Conservation (phyloP, 2,113 vertebrate genomes). For the Syngnathus scovelli region DNA sequence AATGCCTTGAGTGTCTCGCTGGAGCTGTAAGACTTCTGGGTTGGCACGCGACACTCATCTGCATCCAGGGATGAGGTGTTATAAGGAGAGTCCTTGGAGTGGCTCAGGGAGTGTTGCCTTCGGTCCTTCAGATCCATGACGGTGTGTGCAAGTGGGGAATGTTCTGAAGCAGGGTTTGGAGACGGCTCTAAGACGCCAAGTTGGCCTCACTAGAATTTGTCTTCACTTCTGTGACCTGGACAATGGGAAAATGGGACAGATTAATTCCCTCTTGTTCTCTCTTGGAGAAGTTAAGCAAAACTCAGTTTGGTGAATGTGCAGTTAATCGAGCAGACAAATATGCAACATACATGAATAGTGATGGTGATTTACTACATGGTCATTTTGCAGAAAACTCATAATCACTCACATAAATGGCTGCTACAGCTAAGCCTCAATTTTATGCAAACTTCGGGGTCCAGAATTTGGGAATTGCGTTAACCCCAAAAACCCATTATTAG, state of each 20-base stretch:
- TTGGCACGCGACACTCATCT: slow-evolving; percentile 90
- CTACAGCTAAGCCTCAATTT: too few relatives aligned
- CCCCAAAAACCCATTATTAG: too few relatives aligned
- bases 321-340: slow-evolving; percentile 49
- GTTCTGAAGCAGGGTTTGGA: slow-evolving; percentile 19
- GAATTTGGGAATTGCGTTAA: too few relatives aligned
- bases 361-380: neutral
- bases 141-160: neutral
- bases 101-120: slow-evolving; percentile 86
- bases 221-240: slow-evolving; percentile 64
- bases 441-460: too few relatives aligned
- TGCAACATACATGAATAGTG: slow-evolving; percentile 35
- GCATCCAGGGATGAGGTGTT: slow-evolving; percentile 87
- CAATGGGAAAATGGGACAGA: slow-evolving; percentile 38
- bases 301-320: slow-evolving; percentile 27
- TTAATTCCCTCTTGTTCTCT: slow-evolving; percentile 26
- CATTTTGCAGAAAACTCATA: slow-evolving; percentile 32
- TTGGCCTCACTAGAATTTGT: slow-evolving; percentile 42
- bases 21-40: slow-evolving; percentile 96
- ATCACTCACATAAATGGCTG: too few relatives aligned
- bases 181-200: slow-evolving; percentile 29
- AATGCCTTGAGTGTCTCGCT: slow-evolving; percentile 95
- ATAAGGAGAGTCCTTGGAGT: slow-evolving; percentile 87
- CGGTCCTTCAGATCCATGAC: slow-evolving; percentile 91
- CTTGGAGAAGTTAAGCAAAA: slow-evolving; percentile 41